phyloP scores from a whole-genome alignment of 2,797 vertebrate genomes.

The Leptodactylus fallax region DNA sequence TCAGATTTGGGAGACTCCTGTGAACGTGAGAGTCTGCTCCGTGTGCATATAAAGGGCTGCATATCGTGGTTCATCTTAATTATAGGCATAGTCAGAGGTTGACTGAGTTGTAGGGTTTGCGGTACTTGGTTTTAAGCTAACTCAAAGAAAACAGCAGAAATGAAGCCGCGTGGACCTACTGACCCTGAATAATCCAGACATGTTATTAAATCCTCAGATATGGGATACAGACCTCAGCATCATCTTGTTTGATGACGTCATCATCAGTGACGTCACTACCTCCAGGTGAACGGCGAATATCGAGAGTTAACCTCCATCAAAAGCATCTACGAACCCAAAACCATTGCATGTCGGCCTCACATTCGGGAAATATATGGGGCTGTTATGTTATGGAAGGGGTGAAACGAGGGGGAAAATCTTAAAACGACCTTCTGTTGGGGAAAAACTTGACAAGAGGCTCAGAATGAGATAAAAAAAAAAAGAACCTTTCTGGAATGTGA shows the following conservation, averaged over 20 bases:
- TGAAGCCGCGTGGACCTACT: neutral
- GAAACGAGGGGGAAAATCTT: too few relatives aligned
- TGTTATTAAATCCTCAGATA: slow-evolving; percentile 18
- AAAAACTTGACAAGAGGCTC: too few relatives aligned
- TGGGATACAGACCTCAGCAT: too few relatives aligned
- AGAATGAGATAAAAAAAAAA: too few relatives aligned
- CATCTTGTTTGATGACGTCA: too few relatives aligned
- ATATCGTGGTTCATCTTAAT: slow-evolving; percentile 41
- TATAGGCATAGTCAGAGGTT: slow-evolving; percentile 17
- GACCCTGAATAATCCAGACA: neutral
- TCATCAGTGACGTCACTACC: neutral
- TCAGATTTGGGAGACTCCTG: neutral
- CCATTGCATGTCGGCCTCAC: neutral
- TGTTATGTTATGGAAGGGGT: neutral
- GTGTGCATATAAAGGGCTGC: neutral
- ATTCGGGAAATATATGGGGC: neutral
- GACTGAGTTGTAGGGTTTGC: neutral
- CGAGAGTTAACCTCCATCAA: neutral
- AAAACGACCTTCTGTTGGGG: too few relatives aligned
- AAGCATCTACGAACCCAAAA: neutral
- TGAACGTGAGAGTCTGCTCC: neutral
- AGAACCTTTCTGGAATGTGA: too few relatives aligned
- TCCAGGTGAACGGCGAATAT: too few relatives aligned
- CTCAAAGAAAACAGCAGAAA: slow-evolving; percentile 32
- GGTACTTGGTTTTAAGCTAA: slow-evolving; percentile 4